These are phyloP conservation scores for Oxyteleia sp. DNA, from an alignment of 2,888 invertebrate species.

Conservation along the genomic window DNA sequence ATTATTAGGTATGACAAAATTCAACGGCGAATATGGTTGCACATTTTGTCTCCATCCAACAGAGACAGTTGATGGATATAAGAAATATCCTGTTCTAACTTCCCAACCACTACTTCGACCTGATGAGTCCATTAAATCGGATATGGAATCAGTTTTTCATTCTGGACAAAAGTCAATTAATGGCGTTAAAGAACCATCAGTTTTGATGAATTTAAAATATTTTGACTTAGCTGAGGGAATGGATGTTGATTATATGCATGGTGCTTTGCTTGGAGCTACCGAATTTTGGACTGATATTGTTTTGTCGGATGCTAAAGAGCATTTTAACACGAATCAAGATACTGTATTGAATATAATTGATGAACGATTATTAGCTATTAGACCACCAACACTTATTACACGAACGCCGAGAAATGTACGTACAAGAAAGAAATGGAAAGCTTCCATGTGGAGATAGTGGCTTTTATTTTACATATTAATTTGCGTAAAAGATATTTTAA, in stretches of 20 bases:
- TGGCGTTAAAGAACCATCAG: slow-evolving; percentile 50
- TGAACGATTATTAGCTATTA: neutral
- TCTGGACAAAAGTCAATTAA: neutral
- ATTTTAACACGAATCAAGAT: neutral
- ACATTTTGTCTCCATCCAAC: slow-evolving; percentile 54
- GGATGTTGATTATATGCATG: slow-evolving; percentile 60
- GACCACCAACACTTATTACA: neutral
- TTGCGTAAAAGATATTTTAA: slow-evolving; percentile 14
- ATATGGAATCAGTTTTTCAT: neutral
- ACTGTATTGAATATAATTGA: neutral
- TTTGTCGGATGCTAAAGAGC: neutral
- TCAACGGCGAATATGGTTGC: slow-evolving; percentile 65
- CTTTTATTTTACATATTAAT: slow-evolving; percentile 30
- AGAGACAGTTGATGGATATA: neutral
- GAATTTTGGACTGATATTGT: slow-evolving; percentile 24
- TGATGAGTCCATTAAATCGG: neutral
- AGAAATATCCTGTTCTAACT: too few relatives aligned
- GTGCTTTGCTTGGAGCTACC: slow-evolving; percentile 47
- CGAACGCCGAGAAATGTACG: slow-evolving; percentile 24
- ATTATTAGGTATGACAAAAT: slow-evolving; percentile 53
- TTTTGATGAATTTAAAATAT: slow-evolving; percentile 39
- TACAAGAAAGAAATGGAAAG: slow-evolving; percentile 62
- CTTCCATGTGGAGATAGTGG: slow-evolving; percentile 67
- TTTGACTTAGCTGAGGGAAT: slow-evolving; percentile 41
- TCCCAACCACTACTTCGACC: neutral